Evolutionary conservation across 2,888 invertebrate species (phyloP), one percentile per base, ranked within the genome.

Genomic region (Isotomurus palustris): DNA sequence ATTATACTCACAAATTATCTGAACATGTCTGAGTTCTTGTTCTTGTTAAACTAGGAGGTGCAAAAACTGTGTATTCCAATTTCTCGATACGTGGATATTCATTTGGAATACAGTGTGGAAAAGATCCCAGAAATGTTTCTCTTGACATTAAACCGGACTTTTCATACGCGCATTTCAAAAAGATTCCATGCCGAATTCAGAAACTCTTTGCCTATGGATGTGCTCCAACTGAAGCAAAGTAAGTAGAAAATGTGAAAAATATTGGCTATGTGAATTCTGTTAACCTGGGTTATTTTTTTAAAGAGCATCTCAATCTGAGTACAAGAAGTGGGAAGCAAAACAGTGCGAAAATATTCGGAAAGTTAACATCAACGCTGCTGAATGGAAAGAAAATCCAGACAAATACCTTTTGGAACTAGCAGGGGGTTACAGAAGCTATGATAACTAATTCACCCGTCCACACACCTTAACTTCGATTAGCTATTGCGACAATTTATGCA

Each of bases 371-470:
- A 88, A 87, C 17, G 85, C 91, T 0, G 84, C 88, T 21, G 93
- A 94, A 74, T 96, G 95, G 95, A 82, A 91, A 73, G 93, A 95
- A 74, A 92, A 94, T 78, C 94, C 95, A 0, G 95, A 96, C 79
- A 83, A 93, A 56, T 91, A 93, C 50, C 36, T 70, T 19, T 53
- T 70, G 17, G 70, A 70, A 47, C 53, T 70, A 0, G 70, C 65
- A 12, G 70, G 70, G 45, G 57, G 47, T 10, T 66, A 67, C 56
- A 64, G 52, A 38, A 68, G 68, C 44, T 70, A 68, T 38, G 60
- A 58, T 40, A 52, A 58, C 24, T 54, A 61, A 32, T 6, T 44
- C 14, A n/a, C n/a, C n/a, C n/a, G n/a, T n/a, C n/a, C n/a, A n/a
- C n/a, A n/a, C n/a, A n/a, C n/a, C n/a, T n/a, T n/a, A n/a, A n/a